phyloP scores from a whole-genome alignment of 2,797 vertebrate species.

The Pampus argenteus region DNA sequence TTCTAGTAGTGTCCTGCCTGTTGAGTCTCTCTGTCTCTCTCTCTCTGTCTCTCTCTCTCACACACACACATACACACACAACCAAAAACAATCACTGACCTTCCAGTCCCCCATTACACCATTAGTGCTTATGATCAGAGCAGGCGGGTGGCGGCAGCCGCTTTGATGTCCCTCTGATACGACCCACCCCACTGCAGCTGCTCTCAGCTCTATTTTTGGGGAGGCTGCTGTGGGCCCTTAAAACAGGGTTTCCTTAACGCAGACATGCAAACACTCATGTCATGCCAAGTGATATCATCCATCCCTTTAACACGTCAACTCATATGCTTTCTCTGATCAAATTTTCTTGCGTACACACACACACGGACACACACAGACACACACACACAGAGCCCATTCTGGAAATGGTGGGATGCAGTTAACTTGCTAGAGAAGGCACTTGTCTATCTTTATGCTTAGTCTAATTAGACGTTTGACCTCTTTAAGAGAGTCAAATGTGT shows the following conservation, averaged over 20 bases:
- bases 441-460: constrained; percentile 7
- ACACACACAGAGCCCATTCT: neutral
- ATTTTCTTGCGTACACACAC: constrained; percentile 15
- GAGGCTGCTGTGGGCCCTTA: constrained; percentile 71
- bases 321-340: constrained; percentile 28
- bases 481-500: neutral
- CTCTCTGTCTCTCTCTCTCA: neutral
- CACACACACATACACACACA: constrained; percentile 35
- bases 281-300: constrained; percentile 56
- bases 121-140: constrained; percentile 83
- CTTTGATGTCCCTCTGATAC: constrained; percentile 84
- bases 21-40: neutral
- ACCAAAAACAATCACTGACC: constrained; percentile 85
- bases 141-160: constrained; percentile 57
- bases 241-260: constrained; percentile 70
- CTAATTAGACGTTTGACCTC: constrained; percentile 4
- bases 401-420: constrained; percentile 27
- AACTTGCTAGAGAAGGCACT: constrained; percentile 26
- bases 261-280: constrained; percentile 56
- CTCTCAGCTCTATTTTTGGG: constrained; percentile 86
- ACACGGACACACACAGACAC: too few species aligned
- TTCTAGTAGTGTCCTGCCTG: constrained; percentile 53
- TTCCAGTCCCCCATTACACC: constrained; percentile 82
- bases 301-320: constrained; percentile 28
- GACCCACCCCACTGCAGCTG: constrained; percentile 84